A percentile compares a stretch with the other conserved stretches of the same genome.
These are phyloP conservation scores for Indicator maculatus DNA, from an alignment of 2,113 vertebrate species.

Conservation along the genomic window DNA sequence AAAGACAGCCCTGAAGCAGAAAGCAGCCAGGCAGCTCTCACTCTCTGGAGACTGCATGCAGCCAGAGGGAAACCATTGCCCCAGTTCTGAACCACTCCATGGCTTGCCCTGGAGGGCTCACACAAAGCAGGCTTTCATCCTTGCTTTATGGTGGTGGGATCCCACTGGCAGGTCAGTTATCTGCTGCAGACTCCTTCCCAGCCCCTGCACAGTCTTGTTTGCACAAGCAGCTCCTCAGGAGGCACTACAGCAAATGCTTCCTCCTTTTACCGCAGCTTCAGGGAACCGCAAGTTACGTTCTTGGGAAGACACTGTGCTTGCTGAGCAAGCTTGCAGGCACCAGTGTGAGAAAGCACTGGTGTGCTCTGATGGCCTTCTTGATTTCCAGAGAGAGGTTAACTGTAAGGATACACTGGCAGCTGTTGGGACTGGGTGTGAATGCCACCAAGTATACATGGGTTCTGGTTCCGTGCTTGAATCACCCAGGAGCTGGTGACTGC, in stretches of 20 bases:
- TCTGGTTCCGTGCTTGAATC: slow-evolving; percentile 24
- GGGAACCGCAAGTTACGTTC: background rate
- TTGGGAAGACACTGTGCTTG: background rate
- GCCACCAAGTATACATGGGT: slow-evolving; percentile 7
- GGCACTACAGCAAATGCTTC: background rate
- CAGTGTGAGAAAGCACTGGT: background rate
- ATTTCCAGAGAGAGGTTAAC: background rate
- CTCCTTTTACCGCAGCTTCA: background rate
- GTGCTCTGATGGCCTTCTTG: background rate
- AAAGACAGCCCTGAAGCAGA: background rate
- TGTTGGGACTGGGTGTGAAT: slow-evolving; percentile 13
- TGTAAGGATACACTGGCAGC: background rate
- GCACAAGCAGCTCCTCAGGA: background rate
- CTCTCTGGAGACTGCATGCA: background rate
- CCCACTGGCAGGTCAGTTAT: background rate
- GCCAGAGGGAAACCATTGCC: background rate
- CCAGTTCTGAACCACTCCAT: accelerated
- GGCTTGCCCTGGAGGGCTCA: background rate
- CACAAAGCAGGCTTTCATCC: background rate
- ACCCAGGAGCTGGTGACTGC: background rate
- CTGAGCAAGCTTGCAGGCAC: background rate
- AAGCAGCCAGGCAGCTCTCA: background rate
- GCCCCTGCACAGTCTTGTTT: background rate
- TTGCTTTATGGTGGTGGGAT: background rate
- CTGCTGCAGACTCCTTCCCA: background rate